phyloP scores from a whole-genome alignment of 1,140 invertebrate genomes.

The Microplitis mediator region DNA sequence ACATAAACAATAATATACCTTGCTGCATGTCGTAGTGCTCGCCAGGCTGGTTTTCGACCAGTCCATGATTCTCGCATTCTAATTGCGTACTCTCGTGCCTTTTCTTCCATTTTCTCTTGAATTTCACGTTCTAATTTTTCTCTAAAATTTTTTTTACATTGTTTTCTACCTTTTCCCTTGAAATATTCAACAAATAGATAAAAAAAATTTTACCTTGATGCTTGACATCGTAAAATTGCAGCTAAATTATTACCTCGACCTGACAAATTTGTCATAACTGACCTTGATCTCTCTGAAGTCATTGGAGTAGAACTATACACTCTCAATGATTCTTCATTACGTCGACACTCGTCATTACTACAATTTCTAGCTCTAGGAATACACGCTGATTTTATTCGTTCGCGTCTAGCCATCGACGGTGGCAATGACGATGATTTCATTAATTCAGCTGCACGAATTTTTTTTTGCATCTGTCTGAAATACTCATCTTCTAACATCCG shows the following conservation, averaged over 20 bases:
- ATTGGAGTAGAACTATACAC: slow-evolving; percentile 46
- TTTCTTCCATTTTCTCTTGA: slow-evolving; percentile 65
- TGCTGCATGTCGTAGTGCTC: slow-evolving; percentile 66
- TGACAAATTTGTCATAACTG: slow-evolving; percentile 57
- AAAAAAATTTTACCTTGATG: slow-evolving; percentile 60
- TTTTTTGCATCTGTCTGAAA: slow-evolving; percentile 70
- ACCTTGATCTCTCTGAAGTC: slow-evolving; percentile 54
- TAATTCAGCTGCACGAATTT: slow-evolving; percentile 72
- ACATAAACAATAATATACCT: slow-evolving; percentile 39
- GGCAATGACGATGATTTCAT: slow-evolving; percentile 70
- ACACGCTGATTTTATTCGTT: slow-evolving; percentile 60
- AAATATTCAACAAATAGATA: neutral
- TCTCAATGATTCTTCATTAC: slow-evolving; percentile 44
- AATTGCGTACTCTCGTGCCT: slow-evolving; percentile 63
- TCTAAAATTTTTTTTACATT: slow-evolving; percentile 44
- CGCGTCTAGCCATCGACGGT: slow-evolving; percentile 71
- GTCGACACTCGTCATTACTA: slow-evolving; percentile 47
- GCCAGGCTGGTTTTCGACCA: slow-evolving; percentile 72
- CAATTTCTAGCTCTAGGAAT: slow-evolving; percentile 50
- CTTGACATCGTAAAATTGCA: slow-evolving; percentile 72
- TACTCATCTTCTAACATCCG: slow-evolving; percentile 74
- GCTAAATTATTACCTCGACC: slow-evolving; percentile 71
- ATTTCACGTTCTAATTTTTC: slow-evolving; percentile 70
- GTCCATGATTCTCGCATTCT: slow-evolving; percentile 66
- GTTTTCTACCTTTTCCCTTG: neutral